Evolutionary conservation across 2,888 invertebrate species (phyloP).

Genomic region (Pseudoips prasinana): DNA sequence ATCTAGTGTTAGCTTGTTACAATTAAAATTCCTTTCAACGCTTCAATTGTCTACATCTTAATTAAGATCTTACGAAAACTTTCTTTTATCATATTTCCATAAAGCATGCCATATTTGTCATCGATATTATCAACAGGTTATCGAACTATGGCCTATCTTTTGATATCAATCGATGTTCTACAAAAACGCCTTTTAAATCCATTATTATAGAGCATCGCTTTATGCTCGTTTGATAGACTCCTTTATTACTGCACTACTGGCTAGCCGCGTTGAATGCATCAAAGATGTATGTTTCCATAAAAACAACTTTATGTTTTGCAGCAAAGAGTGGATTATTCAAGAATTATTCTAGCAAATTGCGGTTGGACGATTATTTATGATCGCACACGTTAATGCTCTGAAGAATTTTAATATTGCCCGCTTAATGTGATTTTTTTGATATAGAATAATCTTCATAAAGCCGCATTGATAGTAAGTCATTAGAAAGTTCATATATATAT

Average conservation of each 20-base stretch:
- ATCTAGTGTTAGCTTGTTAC: constrained; percentile 34
- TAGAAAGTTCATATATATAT: too few relatives aligned
- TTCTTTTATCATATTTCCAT: constrained; percentile 14
- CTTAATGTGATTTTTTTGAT: constrained; percentile 8
- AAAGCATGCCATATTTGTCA: not conserved
- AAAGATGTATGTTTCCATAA: constrained; percentile 3
- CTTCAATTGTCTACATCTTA: constrained; percentile 35
- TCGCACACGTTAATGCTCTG: constrained; percentile 11
- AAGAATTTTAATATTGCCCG: constrained; percentile 6
- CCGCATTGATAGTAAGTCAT: constrained; percentile 2
- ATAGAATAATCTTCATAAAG: constrained; percentile 7
- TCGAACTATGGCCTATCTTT: constrained; percentile 6
- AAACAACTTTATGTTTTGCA: constrained; percentile 11
- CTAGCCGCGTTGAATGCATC: constrained; percentile 11
- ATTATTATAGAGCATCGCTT: constrained; percentile 2
- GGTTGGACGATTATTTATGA: constrained; percentile 15
- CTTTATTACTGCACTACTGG: constrained; percentile 17
- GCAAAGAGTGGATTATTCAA: constrained; percentile 9
- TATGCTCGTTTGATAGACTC: constrained; percentile 14
- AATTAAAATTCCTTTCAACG: constrained; percentile 52
- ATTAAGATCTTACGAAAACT: constrained; percentile 20
- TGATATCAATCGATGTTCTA: constrained; percentile 4
- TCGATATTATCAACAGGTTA: constrained; percentile 14
- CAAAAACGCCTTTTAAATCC: constrained; percentile 1
- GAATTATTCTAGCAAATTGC: constrained; percentile 2